phyloP scores from a whole-genome alignment of 2,113 vertebrate species.

The Gasterosteus nipponicus region DNA sequence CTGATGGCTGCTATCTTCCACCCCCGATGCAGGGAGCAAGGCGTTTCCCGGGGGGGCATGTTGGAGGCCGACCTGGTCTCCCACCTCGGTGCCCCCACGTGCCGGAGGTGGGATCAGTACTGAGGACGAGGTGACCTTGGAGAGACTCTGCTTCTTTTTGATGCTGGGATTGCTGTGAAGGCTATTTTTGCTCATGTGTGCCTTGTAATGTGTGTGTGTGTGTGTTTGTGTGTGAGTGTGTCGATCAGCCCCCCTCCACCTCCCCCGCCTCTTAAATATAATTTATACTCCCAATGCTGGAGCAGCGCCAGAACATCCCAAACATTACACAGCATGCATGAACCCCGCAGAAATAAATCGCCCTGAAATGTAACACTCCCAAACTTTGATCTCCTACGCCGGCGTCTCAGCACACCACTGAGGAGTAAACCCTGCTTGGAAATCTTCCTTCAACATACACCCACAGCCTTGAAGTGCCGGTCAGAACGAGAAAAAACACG shows the following conservation, averaged over 20 bases:
- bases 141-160: conserved; percentile 29
- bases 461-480: conserved; percentile 26
- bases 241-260: conserved; percentile 1
- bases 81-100: conserved; percentile 9
- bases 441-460: conserved; percentile 44
- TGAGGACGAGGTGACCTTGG: conserved; percentile 60
- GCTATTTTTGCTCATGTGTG: conserved; percentile 9
- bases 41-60: conserved; percentile 7
- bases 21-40: background rate
- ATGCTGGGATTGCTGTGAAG: conserved; percentile 11
- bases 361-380: conserved; percentile 46
- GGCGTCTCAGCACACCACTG: conserved; percentile 33
- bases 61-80: conserved; percentile 27
- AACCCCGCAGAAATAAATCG: conserved; percentile 27
- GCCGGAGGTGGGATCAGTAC: conserved; percentile 40
- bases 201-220: background rate
- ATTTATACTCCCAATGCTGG: conserved; percentile 32
- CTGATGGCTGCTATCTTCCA: conserved; percentile 39
- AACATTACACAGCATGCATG: conserved; percentile 45
- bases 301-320: conserved; percentile 40
- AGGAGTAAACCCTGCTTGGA: conserved; percentile 39
- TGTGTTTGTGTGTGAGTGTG: background rate
- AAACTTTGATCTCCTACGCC: conserved; percentile 64
- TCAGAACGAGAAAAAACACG: conserved; percentile 49
- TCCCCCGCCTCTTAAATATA: conserved; percentile 20